Evolutionary conservation across 2,113 vertebrate species (phyloP), one percentile per base, ranked within the genome.

Genomic region (Prunella fulvescens): DNA sequence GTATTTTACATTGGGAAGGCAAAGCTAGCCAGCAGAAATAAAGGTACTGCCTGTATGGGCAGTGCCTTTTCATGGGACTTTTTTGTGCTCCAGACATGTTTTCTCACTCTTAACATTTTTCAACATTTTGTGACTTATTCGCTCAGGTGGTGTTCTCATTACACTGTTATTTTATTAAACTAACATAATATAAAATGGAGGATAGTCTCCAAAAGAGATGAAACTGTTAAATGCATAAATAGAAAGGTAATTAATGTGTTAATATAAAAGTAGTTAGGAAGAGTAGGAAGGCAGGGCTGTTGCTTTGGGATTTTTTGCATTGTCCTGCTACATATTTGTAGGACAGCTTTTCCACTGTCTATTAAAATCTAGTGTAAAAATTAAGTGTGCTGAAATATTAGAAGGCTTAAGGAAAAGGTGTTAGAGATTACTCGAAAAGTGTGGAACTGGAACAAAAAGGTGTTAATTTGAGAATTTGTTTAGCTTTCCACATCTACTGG

Each of bases 21-120:
- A 85, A 71, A 93, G 19, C 44, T 54, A 28, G 13, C 65, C 25
- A 23, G 25, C 54, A 89, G n/a, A 91, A 84, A n/a, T 47, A 18
- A 0, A 1, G 8, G 7, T 67, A 19, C 15, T n/a, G 2, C 14
- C n/a, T 89, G 3, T 37, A 19, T 9, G 28, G 26, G 7, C 44
- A 39, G 18, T 57, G 25, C 18, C 31, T 74, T 86, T 73, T 88
- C 31, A 6, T 19, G 35, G 39, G 5, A 13, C 18, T 2, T 83
- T 56, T 74, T 39, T 28, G 42, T 71, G 39, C 7, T 4, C 40
- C 24, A 48, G 2, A 48, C 17, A 20, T 9, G 1, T 51, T 67
- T 9, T 73, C 18, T 83, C 25, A 26, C 20, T 47, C 53, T 25
- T 69, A 31, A 9, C 14, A 22, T 77, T 77, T 88, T 81, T 25